phyloP scores from a whole-genome alignment of 1,140 invertebrate genomes.

The Drosophila bipectinata region DNA sequence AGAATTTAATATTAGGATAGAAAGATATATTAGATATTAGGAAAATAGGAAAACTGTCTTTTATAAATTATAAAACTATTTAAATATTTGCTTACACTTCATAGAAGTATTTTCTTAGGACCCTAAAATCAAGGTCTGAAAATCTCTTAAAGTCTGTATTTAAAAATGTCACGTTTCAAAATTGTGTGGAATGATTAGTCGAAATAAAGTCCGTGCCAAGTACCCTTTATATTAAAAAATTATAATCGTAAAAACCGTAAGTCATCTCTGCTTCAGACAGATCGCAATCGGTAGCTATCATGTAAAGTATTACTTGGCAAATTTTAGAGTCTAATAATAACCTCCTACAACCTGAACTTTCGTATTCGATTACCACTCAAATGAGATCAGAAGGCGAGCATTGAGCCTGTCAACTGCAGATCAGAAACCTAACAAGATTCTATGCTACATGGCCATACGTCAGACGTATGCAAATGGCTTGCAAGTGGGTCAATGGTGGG shows the following conservation, averaged over 20 bases:
- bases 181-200: not conserved
- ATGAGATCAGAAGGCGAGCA: slow-evolving; percentile 9
- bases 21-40: no score
- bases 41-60: no score
- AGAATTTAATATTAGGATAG: no score
- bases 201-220: no score
- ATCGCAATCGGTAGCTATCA: slow-evolving; percentile 6
- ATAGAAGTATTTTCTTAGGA: no score
- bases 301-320: slow-evolving; percentile 1
- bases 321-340: not conserved
- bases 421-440: slow-evolving; percentile 4
- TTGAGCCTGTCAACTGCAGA: slow-evolving; percentile 31
- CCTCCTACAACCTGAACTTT: not conserved
- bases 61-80: no score
- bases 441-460: slow-evolving; percentile 22
- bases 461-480: slow-evolving; percentile 28
- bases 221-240: not conserved
- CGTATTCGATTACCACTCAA: slow-evolving; percentile 2
- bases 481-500: slow-evolving; percentile 63
- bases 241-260: not conserved
- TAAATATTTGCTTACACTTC: no score
- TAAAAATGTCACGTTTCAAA: not conserved
- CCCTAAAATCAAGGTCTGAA: no score
- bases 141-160: no score
- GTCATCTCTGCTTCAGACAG: not conserved